Conservation (phyloP, 2,113 vertebrate species). For the Periophthalmus modestus region DNA sequence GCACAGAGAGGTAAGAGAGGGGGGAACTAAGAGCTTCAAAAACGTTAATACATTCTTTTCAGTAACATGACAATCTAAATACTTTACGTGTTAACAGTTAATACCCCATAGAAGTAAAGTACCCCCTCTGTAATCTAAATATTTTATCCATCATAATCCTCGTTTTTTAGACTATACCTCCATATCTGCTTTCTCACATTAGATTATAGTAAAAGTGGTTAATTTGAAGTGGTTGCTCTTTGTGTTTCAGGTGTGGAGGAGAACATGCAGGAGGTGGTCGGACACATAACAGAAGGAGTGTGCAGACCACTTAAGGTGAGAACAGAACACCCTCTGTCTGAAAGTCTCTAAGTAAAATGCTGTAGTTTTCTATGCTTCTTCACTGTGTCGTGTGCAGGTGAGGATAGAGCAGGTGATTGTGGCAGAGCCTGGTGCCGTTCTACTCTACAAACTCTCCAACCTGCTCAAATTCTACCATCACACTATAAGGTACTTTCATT, state of each 20-base stretch:
- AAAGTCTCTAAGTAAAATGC: background rate
- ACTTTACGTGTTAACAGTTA: no score
- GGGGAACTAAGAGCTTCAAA: no score
- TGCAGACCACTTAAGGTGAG: constrained; percentile 96
- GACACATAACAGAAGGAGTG: constrained; percentile 96
- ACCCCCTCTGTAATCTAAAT: no score
- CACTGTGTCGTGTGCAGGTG: constrained; percentile 79
- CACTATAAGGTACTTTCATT: constrained; percentile 86
- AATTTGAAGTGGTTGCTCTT: background rate
- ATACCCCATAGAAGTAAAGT: no score
- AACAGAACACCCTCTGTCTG: background rate
- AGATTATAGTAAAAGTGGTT: background rate
- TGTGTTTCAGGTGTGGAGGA: constrained; percentile 85
- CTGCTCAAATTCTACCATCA: constrained; percentile 98
- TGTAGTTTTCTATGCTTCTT: background rate
- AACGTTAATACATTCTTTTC: no score
- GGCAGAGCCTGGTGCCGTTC: constrained; percentile 93
- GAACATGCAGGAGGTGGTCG: constrained; percentile 94
- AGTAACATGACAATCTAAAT: no score
- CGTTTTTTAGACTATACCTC: no score
- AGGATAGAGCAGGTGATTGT: constrained; percentile 97
- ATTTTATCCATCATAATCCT: no score
- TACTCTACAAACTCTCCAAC: constrained; percentile 97
- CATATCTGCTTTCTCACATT: no score
- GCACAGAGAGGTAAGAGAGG: no score